Percentiles rank a stretch among this genome's conserved stretches.
These are phyloP conservation scores for Vombatus ursinus DNA, from an alignment of 2,113 vertebrate genomes.

Conservation along the genomic window DNA sequence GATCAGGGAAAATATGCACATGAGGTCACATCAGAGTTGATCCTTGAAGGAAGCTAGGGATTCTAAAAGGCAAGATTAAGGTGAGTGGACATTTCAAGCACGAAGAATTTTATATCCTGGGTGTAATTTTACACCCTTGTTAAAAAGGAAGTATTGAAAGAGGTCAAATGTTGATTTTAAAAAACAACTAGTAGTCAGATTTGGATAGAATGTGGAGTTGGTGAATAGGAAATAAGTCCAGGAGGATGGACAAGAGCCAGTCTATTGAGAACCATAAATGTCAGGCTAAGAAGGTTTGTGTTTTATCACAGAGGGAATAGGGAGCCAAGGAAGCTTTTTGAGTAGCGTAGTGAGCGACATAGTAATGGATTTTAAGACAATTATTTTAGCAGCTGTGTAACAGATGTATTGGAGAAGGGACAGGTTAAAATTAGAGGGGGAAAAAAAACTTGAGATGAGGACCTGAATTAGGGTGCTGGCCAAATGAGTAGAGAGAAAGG, in stretches of 20 bases:
- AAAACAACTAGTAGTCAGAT: neutral
- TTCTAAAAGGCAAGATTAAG: no score
- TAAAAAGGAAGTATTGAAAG: neutral
- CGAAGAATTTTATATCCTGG: neutral
- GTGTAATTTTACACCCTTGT: neutral
- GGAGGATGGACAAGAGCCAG: no score
- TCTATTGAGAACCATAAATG: neutral
- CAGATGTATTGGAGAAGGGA: neutral
- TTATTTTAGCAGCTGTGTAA: neutral
- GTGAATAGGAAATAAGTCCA: fast-evolving
- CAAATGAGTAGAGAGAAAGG: neutral
- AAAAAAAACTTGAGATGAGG: neutral
- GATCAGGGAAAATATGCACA: neutral
- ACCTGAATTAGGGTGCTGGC: neutral
- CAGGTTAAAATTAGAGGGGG: neutral
- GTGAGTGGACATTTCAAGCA: no score
- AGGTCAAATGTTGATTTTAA: neutral
- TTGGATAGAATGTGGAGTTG: fast-evolving
- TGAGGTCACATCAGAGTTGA: neutral
- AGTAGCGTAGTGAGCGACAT: fast-evolving
- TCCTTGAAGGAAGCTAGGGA: neutral
- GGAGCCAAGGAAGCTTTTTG: neutral
- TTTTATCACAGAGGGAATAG: neutral
- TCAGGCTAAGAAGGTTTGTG: neutral
- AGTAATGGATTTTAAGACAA: neutral